Conservation (phyloP, 1,140 invertebrate species). For the Drosophila baimaii region DNA sequence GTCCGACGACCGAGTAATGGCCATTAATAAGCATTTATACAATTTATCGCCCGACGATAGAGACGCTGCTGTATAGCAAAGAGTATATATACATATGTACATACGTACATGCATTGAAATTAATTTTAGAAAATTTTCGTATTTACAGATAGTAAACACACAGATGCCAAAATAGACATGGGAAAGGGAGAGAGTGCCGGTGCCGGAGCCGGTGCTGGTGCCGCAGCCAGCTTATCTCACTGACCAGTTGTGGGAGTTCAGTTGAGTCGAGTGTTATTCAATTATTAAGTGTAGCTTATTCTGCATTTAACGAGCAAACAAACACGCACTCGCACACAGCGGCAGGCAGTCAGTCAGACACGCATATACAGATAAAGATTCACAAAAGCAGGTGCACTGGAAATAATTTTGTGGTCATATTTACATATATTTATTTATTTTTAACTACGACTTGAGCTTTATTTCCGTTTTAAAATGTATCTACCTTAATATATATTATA, state of each 20-base stretch:
- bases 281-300: slow-evolving; percentile 72
- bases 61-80: slow-evolving; percentile 1
- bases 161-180: slow-evolving; percentile 42
- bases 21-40: slow-evolving; percentile 49
- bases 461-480: no score
- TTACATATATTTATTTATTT: background rate
- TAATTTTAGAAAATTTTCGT: slow-evolving; percentile 63
- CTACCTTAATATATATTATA: no score
- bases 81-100: slow-evolving; percentile 15
- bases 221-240: slow-evolving; percentile 50
- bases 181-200: slow-evolving; percentile 3
- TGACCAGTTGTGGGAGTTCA: slow-evolving; percentile 50
- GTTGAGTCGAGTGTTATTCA: slow-evolving; percentile 61
- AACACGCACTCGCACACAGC: slow-evolving; percentile 25
- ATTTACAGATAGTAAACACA: slow-evolving; percentile 50
- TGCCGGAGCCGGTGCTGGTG: background rate
- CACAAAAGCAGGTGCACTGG: background rate
- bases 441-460: no score
- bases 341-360: background rate
- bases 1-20: slow-evolving; percentile 26
- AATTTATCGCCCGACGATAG: slow-evolving; percentile 41
- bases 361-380: slow-evolving; percentile 13
- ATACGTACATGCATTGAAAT: slow-evolving; percentile 37
- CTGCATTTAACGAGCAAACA: slow-evolving; percentile 67
- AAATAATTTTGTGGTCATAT: background rate